Evolutionary conservation across 92 coral and sea anemone species (phyloP).

Genomic region (Siderastrea radians): DNA sequence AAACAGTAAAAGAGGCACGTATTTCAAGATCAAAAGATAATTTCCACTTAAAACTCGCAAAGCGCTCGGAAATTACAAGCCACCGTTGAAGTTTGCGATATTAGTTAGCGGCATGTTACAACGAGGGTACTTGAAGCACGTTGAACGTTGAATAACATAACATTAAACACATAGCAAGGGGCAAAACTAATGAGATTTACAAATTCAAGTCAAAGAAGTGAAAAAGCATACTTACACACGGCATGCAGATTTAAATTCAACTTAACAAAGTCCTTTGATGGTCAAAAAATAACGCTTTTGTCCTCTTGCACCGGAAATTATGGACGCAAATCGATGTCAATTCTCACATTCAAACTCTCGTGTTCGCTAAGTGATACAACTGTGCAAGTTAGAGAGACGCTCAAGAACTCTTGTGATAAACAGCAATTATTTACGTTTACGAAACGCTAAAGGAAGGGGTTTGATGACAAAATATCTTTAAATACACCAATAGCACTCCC

Average conservation of each 20-base stretch:
- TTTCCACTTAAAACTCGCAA: neutral
- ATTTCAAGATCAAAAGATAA: neutral
- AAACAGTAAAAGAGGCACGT: constrained; percentile 14
- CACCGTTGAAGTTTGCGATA: constrained; percentile 10
- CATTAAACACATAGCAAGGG: neutral
- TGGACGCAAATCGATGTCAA: constrained; percentile 13
- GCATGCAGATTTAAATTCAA: constrained; percentile 41
- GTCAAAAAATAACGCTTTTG: constrained; percentile 32
- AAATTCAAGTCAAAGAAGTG: neutral
- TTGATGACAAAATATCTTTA: constrained; percentile 41
- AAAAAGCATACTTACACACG: constrained; percentile 59
- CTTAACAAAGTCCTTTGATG: neutral
- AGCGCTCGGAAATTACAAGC: constrained; percentile 1
- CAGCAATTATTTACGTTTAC: constrained; percentile 26
- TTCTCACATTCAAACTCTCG: constrained; percentile 36
- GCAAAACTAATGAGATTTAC: neutral
- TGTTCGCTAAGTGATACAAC: constrained; percentile 23
- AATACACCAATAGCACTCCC: constrained; percentile 26
- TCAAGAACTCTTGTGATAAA: neutral
- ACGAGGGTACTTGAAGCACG: neutral
- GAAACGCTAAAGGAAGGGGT: constrained; percentile 29
- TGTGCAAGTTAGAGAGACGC: neutral
- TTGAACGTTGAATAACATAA: neutral
- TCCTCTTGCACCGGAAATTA: constrained; percentile 34
- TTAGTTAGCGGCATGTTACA: constrained; percentile 12